A percentile compares a stretch with the other conserved stretches of the same genome.
phyloP scores from a whole-genome alignment of 2,113 vertebrate species.

The Petrocephalus zakoni region DNA sequence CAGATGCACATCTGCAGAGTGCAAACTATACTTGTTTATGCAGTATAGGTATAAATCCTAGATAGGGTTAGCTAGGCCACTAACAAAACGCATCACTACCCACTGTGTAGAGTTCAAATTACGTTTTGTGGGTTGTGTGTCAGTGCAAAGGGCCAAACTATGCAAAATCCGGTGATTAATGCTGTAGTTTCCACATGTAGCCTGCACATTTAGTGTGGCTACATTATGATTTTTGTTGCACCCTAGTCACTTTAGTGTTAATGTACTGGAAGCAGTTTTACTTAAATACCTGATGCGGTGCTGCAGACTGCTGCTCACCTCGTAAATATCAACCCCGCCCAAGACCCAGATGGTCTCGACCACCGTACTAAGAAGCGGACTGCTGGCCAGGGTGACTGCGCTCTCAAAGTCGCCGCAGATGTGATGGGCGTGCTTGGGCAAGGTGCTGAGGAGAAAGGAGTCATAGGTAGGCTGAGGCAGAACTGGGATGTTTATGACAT shows the following conservation, averaged over 20 bases:
- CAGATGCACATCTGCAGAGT: neutral
- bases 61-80: neutral
- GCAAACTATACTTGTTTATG: neutral
- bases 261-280: neutral
- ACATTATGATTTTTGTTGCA: neutral
- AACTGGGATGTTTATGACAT: neutral
- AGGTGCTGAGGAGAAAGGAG: conserved; percentile 39
- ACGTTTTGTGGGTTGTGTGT: neutral
- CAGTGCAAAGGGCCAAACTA: neutral
- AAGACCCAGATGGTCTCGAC: conserved; percentile 68
- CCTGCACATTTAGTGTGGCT: neutral
- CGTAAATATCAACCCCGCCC: conserved; percentile 59
- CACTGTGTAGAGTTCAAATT: neutral
- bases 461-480: neutral
- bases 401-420: conserved; percentile 55
- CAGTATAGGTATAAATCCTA: neutral
- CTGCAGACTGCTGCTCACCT: conserved; percentile 42
- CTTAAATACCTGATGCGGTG: neutral
- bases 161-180: neutral
- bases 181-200: neutral
- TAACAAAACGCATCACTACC: neutral
- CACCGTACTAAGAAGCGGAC: conserved; percentile 43
- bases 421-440: conserved; percentile 57
- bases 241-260: neutral
- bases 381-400: conserved; percentile 40